Evolutionary conservation across 1,140 invertebrate species (phyloP).

Genomic region (Delia radicum): DNA sequence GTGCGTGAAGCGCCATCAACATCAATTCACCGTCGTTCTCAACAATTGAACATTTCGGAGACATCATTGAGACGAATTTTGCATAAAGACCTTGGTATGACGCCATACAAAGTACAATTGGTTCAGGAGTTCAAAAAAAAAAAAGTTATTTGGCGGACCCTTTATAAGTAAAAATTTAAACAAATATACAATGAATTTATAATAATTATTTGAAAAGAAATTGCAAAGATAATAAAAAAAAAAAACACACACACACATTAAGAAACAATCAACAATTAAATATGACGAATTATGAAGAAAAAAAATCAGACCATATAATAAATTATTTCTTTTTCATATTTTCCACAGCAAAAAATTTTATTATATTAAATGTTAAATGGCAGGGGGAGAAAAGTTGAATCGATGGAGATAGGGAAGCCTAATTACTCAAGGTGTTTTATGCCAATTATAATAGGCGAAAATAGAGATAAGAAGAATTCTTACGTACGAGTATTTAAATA

Average conservation of each 20-base stretch:
- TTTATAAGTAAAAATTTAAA: no score
- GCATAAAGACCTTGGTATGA: no score
- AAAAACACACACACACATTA: background rate
- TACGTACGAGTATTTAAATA: background rate
- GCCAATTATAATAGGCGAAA: background rate
- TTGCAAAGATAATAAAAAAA: background rate
- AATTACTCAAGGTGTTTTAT: constrained; percentile 1
- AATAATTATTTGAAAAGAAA: background rate
- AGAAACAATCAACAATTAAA: background rate
- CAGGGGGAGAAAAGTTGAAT: no score
- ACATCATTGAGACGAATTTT: no score
- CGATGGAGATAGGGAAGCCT: background rate
- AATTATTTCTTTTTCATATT: background rate
- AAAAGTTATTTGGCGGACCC: no score
- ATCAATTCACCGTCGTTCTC: no score
- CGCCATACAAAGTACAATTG: no score
- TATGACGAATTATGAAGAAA: background rate
- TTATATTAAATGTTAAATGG: background rate
- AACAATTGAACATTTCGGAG: no score
- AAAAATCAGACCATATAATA: background rate
- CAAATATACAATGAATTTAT: no score
- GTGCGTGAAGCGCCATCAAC: no score
- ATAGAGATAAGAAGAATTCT: background rate
- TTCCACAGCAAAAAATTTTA: background rate
- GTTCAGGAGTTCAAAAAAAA: no score